These are phyloP conservation scores for Hyposmocoma kahamanoa DNA, from an alignment of 1,140 invertebrate genomes.

Conservation along the genomic window DNA sequence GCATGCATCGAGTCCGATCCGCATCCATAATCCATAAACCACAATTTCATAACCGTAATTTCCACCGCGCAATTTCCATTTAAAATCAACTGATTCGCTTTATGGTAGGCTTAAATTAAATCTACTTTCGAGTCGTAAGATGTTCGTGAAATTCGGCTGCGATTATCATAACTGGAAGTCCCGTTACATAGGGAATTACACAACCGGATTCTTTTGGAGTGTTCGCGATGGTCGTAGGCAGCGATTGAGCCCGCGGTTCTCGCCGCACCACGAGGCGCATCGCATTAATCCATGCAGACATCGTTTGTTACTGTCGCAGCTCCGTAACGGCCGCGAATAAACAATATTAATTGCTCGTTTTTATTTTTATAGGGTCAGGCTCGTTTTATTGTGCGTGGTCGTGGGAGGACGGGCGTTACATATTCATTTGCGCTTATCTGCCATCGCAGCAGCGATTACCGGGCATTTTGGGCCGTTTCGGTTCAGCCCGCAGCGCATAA, in stretches of 20 bases:
- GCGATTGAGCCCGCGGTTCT: neutral
- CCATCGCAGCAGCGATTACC: slow-evolving; percentile 45
- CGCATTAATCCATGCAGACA: slow-evolving; percentile 34
- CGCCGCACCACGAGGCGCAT: neutral
- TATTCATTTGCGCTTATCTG: slow-evolving; percentile 63
- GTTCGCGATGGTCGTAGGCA: slow-evolving; percentile 20
- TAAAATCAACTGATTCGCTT: slow-evolving; percentile 11
- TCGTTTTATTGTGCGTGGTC: slow-evolving; percentile 36
- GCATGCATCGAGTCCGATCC: slow-evolving; percentile 15
- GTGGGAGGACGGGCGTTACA: slow-evolving; percentile 56
- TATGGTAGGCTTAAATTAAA: slow-evolving; percentile 31
- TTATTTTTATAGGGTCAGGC: slow-evolving; percentile 53
- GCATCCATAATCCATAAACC: slow-evolving; percentile 22
- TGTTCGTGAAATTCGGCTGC: slow-evolving; percentile 61
- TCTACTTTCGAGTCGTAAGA: slow-evolving; percentile 47
- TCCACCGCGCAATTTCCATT: slow-evolving; percentile 11
- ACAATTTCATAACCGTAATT: slow-evolving; percentile 10
- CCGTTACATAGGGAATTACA: slow-evolving; percentile 67
- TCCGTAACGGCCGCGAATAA: slow-evolving; percentile 57
- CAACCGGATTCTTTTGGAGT: slow-evolving; percentile 48
- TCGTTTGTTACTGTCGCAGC: slow-evolving; percentile 41
- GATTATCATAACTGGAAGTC: slow-evolving; percentile 69
- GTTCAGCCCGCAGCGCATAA: slow-evolving; percentile 30
- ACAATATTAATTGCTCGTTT: slow-evolving; percentile 61
- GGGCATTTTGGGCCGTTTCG: slow-evolving; percentile 44